A percentile compares a stretch with the other conserved stretches of the same genome.
These are phyloP conservation scores for Dendroctonus ponderosae DNA, from an alignment of 1,140 invertebrate genomes.

Conservation along the genomic window DNA sequence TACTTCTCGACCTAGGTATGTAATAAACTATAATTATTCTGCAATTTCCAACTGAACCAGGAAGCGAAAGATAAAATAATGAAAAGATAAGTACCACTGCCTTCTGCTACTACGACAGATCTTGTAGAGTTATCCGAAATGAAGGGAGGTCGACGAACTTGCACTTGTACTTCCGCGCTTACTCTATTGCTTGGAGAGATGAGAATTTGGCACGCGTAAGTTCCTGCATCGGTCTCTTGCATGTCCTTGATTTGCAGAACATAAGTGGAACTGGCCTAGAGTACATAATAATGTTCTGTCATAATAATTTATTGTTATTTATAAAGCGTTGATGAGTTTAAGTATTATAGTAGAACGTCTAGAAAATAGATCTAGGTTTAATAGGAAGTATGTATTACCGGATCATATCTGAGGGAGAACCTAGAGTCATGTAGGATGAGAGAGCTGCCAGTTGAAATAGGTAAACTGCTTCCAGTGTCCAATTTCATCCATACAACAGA, in stretches of 20 bases:
- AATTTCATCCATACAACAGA: slow-evolving; percentile 76
- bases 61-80: too few species aligned
- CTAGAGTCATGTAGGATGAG: slow-evolving; percentile 84
- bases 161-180: slow-evolving; percentile 77
- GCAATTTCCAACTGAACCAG: neutral
- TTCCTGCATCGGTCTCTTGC: slow-evolving; percentile 89
- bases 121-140: slow-evolving; percentile 92
- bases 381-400: slow-evolving; percentile 54
- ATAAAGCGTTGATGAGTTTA: too few species aligned
- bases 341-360: too few species aligned
- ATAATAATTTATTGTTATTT: too few species aligned
- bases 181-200: slow-evolving; percentile 76
- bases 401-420: slow-evolving; percentile 80
- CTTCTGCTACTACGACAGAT: slow-evolving; percentile 79
- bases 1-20: too few species aligned
- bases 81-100: slow-evolving; percentile 54
- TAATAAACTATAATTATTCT: too few species aligned
- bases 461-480: slow-evolving; percentile 61
- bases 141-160: slow-evolving; percentile 81
- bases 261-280: slow-evolving; percentile 47
- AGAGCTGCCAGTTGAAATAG: slow-evolving; percentile 75
- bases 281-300: neutral
- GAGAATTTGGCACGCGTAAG: slow-evolving; percentile 83
- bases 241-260: slow-evolving; percentile 82
- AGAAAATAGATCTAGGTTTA: too few species aligned